Evolutionary conservation across 1,140 invertebrate species (phyloP), one percentile per base, ranked within the genome.

Genomic region (Drosophila trapezifrons): DNA sequence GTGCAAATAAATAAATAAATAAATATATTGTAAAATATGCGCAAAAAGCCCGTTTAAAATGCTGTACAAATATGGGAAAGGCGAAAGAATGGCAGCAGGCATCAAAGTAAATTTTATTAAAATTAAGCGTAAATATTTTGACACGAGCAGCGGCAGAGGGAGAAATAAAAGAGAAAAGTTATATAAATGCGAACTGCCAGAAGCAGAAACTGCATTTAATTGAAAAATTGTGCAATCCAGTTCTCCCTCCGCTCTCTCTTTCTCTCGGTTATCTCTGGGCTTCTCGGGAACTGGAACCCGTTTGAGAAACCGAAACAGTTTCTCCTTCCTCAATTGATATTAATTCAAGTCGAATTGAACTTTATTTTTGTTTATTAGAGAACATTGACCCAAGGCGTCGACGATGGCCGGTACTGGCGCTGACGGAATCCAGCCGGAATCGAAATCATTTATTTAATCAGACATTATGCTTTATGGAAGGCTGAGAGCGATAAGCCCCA

Each of bases 101-200:
- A 55, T 76, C 79, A 87, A 77, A 78, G 76, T 80, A 87, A 84
- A 89, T 87, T 89, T 87, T 80, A 87, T 84, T 89, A 84, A 87
- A 87, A 89, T 89, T 52, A 84, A 84, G 84, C 73, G 84, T 60
- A 90, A 87, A 87, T 89, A 87, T 87, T 87, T 87, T 89, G 80
- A 84, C 80, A 80, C 80, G 49, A 57, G 46, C 45, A 60, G 47
- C n/a, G 13, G 5, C 17, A 12, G n/a, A n/a, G n/a, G n/a, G n/a
- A n/a, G 40, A 67, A 74, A 74, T 42, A 60, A 71, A 75, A 73
- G 22, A 63, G 22, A 40, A 45, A 47, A 71, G 29, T 42, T 42
- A 52, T 60, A 45, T 37, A 52, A 55, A 35, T 52, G 57, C 7
- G 17, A 54, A 56, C 57, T 49, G 66, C 47, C 66, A 78, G 37